Conservation (phyloP, 2,113 vertebrate species). For the Neoarius graeffei region DNA sequence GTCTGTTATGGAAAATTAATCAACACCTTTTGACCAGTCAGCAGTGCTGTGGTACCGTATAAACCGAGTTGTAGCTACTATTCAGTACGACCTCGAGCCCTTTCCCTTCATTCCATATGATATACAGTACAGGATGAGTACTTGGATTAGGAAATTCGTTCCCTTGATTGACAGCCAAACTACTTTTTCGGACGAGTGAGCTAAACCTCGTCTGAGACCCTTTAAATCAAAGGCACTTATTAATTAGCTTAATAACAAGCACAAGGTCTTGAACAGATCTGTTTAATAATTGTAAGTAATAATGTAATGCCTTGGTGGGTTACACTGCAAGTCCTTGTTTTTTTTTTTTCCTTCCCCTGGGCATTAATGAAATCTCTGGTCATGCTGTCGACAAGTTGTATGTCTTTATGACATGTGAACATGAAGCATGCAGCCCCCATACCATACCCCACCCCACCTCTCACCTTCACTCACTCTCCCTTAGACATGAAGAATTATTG, state of each 20-base stretch:
- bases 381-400: constrained; percentile 28
- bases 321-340: neutral
- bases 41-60: neutral
- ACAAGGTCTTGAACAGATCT: neutral
- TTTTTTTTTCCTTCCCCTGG: neutral
- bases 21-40: neutral
- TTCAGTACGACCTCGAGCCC: no score
- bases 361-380: neutral
- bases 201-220: neutral
- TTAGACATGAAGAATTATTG: constrained; percentile 73
- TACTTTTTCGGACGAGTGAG: neutral
- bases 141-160: neutral
- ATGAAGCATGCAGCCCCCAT: neutral
- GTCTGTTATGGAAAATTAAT: neutral
- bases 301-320: neutral
- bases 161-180: constrained; percentile 4
- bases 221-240: constrained; percentile 15
- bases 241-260: constrained; percentile 21
- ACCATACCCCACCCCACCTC: neutral
- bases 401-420: constrained; percentile 34
- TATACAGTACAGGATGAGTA: neutral
- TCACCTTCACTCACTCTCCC: neutral
- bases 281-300: constrained; percentile 8
- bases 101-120: neutral
- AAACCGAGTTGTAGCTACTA: neutral